These are phyloP conservation scores for Thermophis baileyi DNA, from an alignment of 2,113 vertebrate genomes.

Conservation along the genomic window DNA sequence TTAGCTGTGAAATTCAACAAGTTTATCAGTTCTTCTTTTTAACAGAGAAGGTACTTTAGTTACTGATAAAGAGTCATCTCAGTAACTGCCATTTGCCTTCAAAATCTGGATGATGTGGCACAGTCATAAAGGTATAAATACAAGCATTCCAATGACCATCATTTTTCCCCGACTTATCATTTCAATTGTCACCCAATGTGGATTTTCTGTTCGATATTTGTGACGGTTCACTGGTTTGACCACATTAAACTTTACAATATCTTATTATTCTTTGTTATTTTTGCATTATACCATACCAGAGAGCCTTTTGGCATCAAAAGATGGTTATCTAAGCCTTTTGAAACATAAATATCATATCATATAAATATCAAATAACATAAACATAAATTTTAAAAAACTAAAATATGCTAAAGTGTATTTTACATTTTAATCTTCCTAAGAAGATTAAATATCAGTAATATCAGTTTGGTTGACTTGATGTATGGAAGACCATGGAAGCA, in stretches of 20 bases:
- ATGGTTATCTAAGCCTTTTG: not conserved
- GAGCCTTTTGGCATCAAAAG: not conserved
- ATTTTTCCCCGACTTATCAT: not conserved
- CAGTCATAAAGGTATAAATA: not conserved
- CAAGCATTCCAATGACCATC: not conserved
- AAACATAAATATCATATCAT: not conserved
- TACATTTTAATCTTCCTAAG: not conserved
- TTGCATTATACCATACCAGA: not conserved
- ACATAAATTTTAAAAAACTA: not conserved
- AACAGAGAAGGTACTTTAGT: not conserved
- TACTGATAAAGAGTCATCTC: not conserved
- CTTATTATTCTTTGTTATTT: not conserved
- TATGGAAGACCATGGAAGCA: conserved; percentile 51
- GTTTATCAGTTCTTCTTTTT: not conserved
- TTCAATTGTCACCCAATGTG: not conserved
- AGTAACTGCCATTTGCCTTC: conserved; percentile 1
- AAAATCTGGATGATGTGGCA: not conserved
- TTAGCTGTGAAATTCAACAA: not conserved
- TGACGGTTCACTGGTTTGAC: not conserved
- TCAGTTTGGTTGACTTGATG: conserved; percentile 30
- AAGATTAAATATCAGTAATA: not conserved
- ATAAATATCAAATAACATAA: too few species aligned
- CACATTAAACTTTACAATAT: not conserved
- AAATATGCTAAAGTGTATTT: conserved; percentile 10
- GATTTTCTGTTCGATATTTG: not conserved